Evolutionary conservation across 2,113 vertebrate genomes (phyloP), one percentile per base, ranked within the genome.

Genomic region (Danionella cerebrum): DNA sequence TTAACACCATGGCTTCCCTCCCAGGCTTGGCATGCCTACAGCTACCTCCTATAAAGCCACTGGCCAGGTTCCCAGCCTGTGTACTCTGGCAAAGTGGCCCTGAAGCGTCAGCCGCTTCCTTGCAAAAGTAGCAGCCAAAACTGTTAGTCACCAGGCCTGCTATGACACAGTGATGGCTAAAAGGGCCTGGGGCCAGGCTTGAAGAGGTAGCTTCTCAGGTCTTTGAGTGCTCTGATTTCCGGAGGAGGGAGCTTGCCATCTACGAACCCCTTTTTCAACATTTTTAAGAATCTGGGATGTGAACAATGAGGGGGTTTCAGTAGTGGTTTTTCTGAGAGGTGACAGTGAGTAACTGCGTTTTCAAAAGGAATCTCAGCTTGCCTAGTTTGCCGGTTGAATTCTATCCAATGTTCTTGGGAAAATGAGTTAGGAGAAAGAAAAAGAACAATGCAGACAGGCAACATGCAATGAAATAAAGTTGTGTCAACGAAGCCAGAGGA

Each of bases 401-500:
- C 35, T n/a, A n/a, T n/a, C n/a, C n/a, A n/a, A n/a, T n/a, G n/a
- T n/a, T n/a, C n/a, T n/a, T n/a, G n/a, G n/a, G n/a, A n/a, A n/a
- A n/a, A n/a, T n/a, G n/a, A n/a, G n/a, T n/a, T n/a, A 48, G 39
- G 38, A 42, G 31, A 71, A 75, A 70, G 54, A 18, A 67, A 70
- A 75, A 71, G 50, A 63, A 8, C 35, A 44, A 57, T 33, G 5
- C 51, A 53, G 51, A 9, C 9, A 10, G 51, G 27, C 51, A 33
- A 19, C 51, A 6, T 5, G 16, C 29, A 53, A 53, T 11, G 29
- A 25, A 53, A 31, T 1, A 14, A 33, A 53, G 51, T 35, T 53
- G 65, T 59, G 65, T 63, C 76, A 75, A 78, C 75, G 77, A 80
- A 82, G 67, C 67, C 11, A 64, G 53, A 70, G 76, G 71, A 76